Base-by-base conservation (phyloP, 2,797 vertebrate genomes). In the Squalus acanthias region DNA sequence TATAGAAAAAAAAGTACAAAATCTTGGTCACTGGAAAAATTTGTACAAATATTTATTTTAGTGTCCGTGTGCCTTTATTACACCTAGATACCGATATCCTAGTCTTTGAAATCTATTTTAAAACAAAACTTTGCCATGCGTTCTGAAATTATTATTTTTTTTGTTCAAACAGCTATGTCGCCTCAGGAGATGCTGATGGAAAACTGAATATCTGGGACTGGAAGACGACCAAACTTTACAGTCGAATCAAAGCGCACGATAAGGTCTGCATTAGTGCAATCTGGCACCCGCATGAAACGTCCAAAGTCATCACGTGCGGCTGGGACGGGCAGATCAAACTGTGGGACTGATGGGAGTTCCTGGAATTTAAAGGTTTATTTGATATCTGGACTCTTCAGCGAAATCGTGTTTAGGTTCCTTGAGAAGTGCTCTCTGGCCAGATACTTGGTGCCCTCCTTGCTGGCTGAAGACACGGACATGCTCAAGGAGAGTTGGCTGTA, bases 211-310 rank as follows among this genome's bases (percentile, higher is more conserved):
- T 99, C 97, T 99, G 99, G 99, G 99, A 99, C 97, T 99, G 99
- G 99, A 99, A 99, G 98, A 99, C 99, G 33, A 99, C 99, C 88
- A 99, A 99, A 97, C 98, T 99, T 91, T 99, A 99, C 97, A 99
- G 99, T 97, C 98, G 99, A 95, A 98, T 99, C 97, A 99, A 99
- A 97, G 99, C 99, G 33, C 99, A 99, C 0, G 99, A 99, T 97
- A 99, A 99, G 97, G 99, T 99, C 97, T 99, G 99, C 97, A 99
- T 99, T 33, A 99, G 99, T 8, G 99, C 99, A 10, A 98, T 99
- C 96, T 99, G 99, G 99, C 99, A 99, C 82, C 99, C 99, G 0
- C 99, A 99, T 0, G 99, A 99, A 97, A 99, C 99, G 50, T 99
- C 99, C 89, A 99, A 99, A 98, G 99, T 99, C 96, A 99, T 99